Percentiles rank a stretch among this genome's conserved stretches.
Conservation (phyloP, 2,888 invertebrate genomes). For the Heteromurus nitidus region DNA sequence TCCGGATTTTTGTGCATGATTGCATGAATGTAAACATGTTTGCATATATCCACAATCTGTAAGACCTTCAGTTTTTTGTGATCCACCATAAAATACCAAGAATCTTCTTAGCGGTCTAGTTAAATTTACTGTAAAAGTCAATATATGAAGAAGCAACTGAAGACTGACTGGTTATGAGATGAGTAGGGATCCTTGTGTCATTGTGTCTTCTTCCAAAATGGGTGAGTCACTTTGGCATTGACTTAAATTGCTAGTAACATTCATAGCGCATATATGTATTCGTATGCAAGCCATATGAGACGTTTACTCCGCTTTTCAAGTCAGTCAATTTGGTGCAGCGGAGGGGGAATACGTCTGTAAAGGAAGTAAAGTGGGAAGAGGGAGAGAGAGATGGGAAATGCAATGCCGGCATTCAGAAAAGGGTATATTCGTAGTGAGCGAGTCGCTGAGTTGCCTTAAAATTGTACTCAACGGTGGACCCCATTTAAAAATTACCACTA, state of each 20-base stretch:
- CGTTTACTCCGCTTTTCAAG: too few species aligned
- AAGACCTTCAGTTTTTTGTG: too few species aligned
- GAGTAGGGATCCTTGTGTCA: background rate
- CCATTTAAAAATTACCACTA: conserved; percentile 68
- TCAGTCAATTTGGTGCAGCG: too few species aligned
- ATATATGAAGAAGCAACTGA: background rate
- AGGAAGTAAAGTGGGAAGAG: too few species aligned
- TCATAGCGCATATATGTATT: background rate
- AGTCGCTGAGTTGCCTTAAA: background rate
- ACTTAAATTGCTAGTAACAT: too few species aligned
- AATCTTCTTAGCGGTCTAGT: too few species aligned
- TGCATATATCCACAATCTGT: too few species aligned
- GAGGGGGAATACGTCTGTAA: too few species aligned
- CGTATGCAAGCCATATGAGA: background rate
- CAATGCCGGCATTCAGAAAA: too few species aligned
- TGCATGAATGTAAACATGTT: background rate
- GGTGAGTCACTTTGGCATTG: conserved; percentile 56
- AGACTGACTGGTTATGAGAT: too few species aligned
- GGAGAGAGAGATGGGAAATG: too few species aligned
- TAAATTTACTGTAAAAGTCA: background rate
- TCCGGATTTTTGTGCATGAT: background rate
- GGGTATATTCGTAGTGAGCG: background rate
- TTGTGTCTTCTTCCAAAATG: conserved; percentile 3
- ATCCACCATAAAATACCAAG: too few species aligned
- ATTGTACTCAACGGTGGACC: conserved; percentile 49